Evolutionary conservation across 1,140 invertebrate species (phyloP).

Genomic region (Heliconius nattereri): DNA sequence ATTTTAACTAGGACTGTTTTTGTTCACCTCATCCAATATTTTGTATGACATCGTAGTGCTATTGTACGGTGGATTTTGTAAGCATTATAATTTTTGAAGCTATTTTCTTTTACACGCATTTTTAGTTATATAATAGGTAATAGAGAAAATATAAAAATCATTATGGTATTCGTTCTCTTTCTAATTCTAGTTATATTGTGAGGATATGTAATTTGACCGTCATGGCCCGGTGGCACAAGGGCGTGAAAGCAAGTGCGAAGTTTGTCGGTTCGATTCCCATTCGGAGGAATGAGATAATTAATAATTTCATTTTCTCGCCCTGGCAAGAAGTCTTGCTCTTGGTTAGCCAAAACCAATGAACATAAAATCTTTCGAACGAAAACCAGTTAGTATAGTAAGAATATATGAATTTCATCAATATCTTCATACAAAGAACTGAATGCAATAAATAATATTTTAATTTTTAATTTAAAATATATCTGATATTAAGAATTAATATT

Average conservation of each 20-base stretch:
- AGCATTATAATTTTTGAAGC: background rate
- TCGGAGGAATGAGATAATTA: too few relatives aligned
- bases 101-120: background rate
- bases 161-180: too few relatives aligned
- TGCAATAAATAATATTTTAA: background rate
- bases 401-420: background rate
- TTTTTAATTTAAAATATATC: background rate
- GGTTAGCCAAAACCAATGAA: too few relatives aligned
- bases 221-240: too few relatives aligned
- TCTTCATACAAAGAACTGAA: background rate
- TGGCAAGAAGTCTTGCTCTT: too few relatives aligned
- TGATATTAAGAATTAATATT: background rate
- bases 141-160: background rate
- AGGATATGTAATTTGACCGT: too few relatives aligned
- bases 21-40: constrained; percentile 4
- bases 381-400: too few relatives aligned
- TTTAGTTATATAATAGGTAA: background rate
- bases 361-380: too few relatives aligned
- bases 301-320: too few relatives aligned
- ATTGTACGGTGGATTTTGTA: background rate
- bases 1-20: constrained; percentile 11
- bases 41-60: constrained; percentile 11
- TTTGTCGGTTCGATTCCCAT: too few relatives aligned
- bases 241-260: too few relatives aligned
- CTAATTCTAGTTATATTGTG: too few relatives aligned